Percentiles rank a stretch among this genome's conserved stretches.
Conservation (phyloP, 2,113 vertebrate genomes). For the Anseranas semipalmata region DNA sequence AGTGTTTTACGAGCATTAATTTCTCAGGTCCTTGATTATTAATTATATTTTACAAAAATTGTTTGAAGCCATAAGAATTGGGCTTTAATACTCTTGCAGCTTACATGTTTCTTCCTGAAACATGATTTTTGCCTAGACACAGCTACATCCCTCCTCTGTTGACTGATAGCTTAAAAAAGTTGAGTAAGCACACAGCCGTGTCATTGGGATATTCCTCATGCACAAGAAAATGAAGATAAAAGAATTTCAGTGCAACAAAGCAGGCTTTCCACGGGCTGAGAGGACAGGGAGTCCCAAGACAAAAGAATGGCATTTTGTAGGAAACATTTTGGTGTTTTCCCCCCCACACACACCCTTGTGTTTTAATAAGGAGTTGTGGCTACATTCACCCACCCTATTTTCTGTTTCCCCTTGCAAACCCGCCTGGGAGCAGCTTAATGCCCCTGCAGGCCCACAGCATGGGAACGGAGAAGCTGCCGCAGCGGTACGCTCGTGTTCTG, state of each 20-base stretch:
- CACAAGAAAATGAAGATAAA: neutral
- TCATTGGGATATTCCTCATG: neutral
- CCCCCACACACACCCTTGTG: too few relatives aligned
- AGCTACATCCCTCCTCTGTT: neutral
- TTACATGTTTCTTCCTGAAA: neutral
- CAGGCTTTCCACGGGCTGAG: neutral
- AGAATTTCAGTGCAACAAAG: neutral
- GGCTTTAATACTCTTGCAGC: neutral
- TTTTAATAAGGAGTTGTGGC: neutral
- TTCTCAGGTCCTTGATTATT: neutral
- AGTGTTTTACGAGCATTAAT: neutral
- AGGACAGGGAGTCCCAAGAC: neutral
- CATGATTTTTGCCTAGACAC: neutral
- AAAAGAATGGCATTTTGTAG: neutral
- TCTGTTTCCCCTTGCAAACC: neutral
- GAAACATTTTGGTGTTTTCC: neutral
- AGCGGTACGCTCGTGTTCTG: rapidly evolving
- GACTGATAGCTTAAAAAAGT: neutral
- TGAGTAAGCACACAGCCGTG: neutral
- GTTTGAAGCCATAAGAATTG: neutral
- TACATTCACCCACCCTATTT: neutral
- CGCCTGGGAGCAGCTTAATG: neutral
- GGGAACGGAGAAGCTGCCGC: neutral
- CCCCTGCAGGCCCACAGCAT: rapidly evolving
- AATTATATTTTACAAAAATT: neutral